Evolutionary conservation across 2,888 invertebrate species (phyloP).

Genomic region (Saturnia pavonia): DNA sequence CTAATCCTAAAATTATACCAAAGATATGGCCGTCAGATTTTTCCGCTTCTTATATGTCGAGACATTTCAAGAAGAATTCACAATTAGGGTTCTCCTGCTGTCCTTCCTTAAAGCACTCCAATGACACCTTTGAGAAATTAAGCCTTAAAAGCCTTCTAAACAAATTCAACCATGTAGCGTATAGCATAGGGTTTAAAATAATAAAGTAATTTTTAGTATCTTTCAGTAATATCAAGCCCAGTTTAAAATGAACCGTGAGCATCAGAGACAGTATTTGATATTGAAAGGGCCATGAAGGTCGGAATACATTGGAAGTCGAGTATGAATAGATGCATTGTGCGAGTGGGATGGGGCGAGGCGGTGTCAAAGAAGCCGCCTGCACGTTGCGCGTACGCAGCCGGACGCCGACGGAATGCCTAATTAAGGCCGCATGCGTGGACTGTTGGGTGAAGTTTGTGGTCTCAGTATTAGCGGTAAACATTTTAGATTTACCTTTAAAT

Average conservation of each 20-base stretch:
- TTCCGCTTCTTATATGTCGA: constrained; percentile 66
- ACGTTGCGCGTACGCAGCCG: constrained; percentile 72
- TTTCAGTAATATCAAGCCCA: constrained; percentile 48
- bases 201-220: constrained; percentile 33
- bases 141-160: constrained; percentile 21
- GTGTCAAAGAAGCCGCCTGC: constrained; percentile 74
- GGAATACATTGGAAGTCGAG: constrained; percentile 38
- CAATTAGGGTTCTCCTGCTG: constrained; percentile 60
- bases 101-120: constrained; percentile 79
- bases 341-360: constrained; percentile 63
- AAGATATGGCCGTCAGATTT: constrained; percentile 46
- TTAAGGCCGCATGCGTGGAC: constrained; percentile 80
- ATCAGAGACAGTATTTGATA: constrained; percentile 62
- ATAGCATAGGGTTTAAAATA: constrained; percentile 30
- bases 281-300: constrained; percentile 58
- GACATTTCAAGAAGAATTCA: constrained; percentile 71
- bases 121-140: constrained; percentile 72
- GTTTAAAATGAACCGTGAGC: constrained; percentile 41
- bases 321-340: constrained; percentile 77
- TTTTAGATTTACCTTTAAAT: neutral
- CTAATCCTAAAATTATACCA: constrained; percentile 35
- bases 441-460: constrained; percentile 38
- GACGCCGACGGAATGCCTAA: constrained; percentile 79
- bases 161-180: constrained; percentile 33
- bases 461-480: constrained; percentile 29